Evolutionary conservation across 2,888 invertebrate genomes (phyloP).

Genomic region (Cerceris ruficornis): DNA sequence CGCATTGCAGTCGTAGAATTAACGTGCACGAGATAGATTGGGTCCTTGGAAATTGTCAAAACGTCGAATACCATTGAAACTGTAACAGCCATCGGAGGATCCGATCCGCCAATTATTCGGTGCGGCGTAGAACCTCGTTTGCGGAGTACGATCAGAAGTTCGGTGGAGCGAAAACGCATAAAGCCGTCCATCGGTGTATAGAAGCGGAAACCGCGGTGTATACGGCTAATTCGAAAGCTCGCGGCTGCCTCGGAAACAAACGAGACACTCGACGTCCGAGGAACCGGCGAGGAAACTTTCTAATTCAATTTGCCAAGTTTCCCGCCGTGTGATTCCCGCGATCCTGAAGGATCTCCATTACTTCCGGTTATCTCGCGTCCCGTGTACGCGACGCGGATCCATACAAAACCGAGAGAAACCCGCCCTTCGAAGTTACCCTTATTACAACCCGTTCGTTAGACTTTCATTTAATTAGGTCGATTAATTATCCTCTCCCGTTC

Average conservation of each 20-base stretch:
- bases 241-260: slow-evolving; percentile 59
- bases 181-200: not conserved
- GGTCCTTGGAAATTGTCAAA: too few species aligned
- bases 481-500: not conserved
- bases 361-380: slow-evolving; percentile 18
- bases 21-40: too few species aligned
- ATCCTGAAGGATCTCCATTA: slow-evolving; percentile 56
- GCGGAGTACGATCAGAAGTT: not conserved
- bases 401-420: not conserved
- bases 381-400: slow-evolving; percentile 1
- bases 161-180: not conserved
- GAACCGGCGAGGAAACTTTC: slow-evolving; percentile 63
- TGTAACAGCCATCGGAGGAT: too few species aligned
- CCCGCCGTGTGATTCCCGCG: slow-evolving; percentile 63
- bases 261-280: slow-evolving; percentile 61
- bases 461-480: slow-evolving; percentile 3
- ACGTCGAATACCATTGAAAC: too few species aligned
- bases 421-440: not conserved
- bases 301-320: slow-evolving; percentile 71
- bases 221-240: slow-evolving; percentile 62
- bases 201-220: slow-evolving; percentile 14
- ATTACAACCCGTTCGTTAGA: not conserved
- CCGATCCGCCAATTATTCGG: too few species aligned
- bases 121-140: too few species aligned
- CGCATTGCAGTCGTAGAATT: too few species aligned